Evolutionary conservation across 2,113 vertebrate genomes (phyloP).

Genomic region (Rhynchomys soricoides): DNA sequence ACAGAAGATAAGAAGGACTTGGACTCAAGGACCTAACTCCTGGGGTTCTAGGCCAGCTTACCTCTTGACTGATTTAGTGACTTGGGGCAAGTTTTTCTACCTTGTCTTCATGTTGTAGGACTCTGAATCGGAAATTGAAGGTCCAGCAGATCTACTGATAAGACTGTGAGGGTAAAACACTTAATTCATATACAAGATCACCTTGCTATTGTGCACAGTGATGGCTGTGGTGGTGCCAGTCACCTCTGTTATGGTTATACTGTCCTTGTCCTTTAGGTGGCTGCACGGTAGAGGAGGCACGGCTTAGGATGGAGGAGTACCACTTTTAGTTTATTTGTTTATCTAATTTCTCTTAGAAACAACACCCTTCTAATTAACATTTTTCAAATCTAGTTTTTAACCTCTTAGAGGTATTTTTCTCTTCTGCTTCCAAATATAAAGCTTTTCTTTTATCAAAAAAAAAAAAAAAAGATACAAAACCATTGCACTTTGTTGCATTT

Average conservation of each 20-base stretch:
- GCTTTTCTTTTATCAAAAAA: not conserved
- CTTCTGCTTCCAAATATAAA: constrained; percentile 31
- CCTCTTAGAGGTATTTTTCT: not conserved
- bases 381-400: not conserved
- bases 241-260: not conserved
- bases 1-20: not conserved
- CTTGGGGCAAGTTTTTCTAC: not conserved
- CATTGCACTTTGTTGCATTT: not conserved
- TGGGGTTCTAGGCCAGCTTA: not conserved
- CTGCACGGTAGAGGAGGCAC: not conserved
- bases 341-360: not conserved
- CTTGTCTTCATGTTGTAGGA: not conserved
- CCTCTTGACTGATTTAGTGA: not conserved
- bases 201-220: fast-evolving
- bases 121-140: not conserved
- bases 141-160: not conserved
- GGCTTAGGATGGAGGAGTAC: not conserved
- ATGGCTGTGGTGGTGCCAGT: too few species aligned
- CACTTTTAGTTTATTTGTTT: not conserved
- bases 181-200: not conserved
- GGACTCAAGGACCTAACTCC: not conserved
- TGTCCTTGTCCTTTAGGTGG: not conserved
- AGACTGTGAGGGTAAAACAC: not conserved
- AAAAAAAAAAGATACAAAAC: not conserved
- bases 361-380: not conserved